These are phyloP conservation scores for Spatulosminthurus flaviceps DNA, from an alignment of 2,888 invertebrate species.

Conservation along the genomic window DNA sequence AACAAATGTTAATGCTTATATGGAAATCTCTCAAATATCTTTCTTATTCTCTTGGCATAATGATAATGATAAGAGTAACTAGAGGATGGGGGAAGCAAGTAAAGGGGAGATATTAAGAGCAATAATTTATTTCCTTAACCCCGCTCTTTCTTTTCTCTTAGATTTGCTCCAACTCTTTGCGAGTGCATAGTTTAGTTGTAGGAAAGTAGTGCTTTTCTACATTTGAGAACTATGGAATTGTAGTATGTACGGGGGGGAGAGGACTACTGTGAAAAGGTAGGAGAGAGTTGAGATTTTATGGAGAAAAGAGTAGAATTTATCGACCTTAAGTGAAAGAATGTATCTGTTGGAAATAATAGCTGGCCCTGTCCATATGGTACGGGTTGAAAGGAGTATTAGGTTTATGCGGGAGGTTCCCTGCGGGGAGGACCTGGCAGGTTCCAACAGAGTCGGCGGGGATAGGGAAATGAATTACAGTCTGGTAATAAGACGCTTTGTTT, in stretches of 20 bases:
- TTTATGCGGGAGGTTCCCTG: no score
- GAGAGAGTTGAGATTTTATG: no score
- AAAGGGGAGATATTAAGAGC: background rate
- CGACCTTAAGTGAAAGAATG: no score
- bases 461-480: constrained; percentile 31
- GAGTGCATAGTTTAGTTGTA: no score
- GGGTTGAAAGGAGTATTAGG: no score
- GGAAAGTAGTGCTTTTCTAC: no score
- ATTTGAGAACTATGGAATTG: no score
- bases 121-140: background rate
- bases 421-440: background rate
- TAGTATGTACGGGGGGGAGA: background rate
- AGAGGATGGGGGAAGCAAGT: background rate
- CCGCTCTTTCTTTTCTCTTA: background rate
- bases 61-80: background rate
- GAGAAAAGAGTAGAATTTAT: no score
- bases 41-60: constrained; percentile 4
- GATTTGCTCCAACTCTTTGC: background rate
- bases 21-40: background rate
- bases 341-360: no score
- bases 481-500: constrained; percentile 45
- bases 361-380: no score
- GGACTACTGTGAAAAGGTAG: background rate
- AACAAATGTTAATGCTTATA: no score
- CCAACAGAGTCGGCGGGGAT: background rate